Conservation (phyloP, 2,888 invertebrate species). For the Tanytarsus gracilentus region DNA sequence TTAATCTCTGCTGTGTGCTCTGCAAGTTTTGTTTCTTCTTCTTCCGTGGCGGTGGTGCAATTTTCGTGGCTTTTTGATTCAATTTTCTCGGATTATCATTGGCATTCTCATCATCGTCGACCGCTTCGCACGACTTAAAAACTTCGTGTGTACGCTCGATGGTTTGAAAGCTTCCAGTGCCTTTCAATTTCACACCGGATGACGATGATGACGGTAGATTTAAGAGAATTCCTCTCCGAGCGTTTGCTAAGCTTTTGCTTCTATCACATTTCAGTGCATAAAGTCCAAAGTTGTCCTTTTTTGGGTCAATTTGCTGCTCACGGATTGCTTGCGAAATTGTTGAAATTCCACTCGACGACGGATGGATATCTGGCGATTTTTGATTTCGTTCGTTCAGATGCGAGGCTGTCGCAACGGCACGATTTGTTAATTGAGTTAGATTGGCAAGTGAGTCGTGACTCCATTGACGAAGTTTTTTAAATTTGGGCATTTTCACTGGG, state of each 20-base stretch:
- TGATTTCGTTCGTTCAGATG: conserved; percentile 21
- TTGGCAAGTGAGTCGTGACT: conserved; percentile 21
- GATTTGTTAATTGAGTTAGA: conserved; percentile 1
- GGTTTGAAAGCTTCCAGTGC: neutral
- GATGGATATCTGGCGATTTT: conserved; percentile 4
- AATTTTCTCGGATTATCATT: neutral
- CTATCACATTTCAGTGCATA: conserved; percentile 30
- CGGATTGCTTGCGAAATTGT: conserved; percentile 31
- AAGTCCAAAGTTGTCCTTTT: conserved; percentile 28
- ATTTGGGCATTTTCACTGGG: conserved; percentile 30
- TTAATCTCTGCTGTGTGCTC: neutral
- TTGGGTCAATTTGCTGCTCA: conserved; percentile 28
- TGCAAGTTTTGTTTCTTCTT: conserved; percentile 11
- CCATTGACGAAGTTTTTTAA: conserved; percentile 29
- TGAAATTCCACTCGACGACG: conserved; percentile 29
- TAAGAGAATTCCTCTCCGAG: conserved; percentile 16
- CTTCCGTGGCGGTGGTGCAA: conserved; percentile 15
- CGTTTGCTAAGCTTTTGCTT: conserved; percentile 14
- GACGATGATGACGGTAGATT: neutral
- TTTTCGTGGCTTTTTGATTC: neutral
- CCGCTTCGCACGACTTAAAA: conserved; percentile 16
- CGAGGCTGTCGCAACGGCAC: neutral
- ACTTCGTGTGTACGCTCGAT: conserved; percentile 20
- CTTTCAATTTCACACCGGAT: neutral
- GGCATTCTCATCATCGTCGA: neutral